Evolutionary conservation across 2,113 vertebrate genomes (phyloP).

Genomic region (Anhinga rufa): DNA sequence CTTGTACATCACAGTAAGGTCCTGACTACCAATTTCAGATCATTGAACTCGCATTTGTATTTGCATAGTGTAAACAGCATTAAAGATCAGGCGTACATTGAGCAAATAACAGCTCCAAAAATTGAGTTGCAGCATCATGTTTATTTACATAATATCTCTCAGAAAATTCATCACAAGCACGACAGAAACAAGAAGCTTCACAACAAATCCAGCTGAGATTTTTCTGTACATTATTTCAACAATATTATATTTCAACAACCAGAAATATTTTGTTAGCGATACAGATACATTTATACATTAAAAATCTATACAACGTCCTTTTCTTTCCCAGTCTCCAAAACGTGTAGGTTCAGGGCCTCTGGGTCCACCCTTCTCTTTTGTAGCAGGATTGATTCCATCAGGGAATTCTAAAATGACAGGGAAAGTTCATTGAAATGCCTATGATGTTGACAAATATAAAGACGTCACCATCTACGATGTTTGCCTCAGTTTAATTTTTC

Average conservation of each 20-base stretch:
- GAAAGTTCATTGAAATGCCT: not conserved
- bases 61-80: not conserved
- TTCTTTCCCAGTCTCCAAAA: constrained; percentile 97
- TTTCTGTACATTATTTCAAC: not conserved
- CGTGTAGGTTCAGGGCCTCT: constrained; percentile 94
- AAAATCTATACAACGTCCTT: constrained; percentile 97
- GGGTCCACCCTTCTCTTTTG: constrained; percentile 92
- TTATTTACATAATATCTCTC: not conserved
- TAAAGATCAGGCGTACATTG: not conserved
- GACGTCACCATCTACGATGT: not conserved
- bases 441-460: not conserved
- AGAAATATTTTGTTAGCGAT: not conserved
- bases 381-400: constrained; percentile 87
- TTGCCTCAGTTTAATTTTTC: not conserved
- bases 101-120: not conserved
- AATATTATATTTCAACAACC: not conserved
- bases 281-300: constrained; percentile 52
- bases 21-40: not conserved
- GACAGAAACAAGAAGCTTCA: not conserved
- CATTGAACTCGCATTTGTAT: not conserved
- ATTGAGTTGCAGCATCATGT: not conserved
- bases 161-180: not conserved
- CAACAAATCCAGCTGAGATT: not conserved
- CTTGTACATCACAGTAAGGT: not conserved
- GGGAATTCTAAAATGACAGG: constrained; percentile 83